Percentiles rank a stretch among this genome's conserved stretches.
Conservation (phyloP, 2,797 vertebrate genomes). For the Coendou prehensilis region DNA sequence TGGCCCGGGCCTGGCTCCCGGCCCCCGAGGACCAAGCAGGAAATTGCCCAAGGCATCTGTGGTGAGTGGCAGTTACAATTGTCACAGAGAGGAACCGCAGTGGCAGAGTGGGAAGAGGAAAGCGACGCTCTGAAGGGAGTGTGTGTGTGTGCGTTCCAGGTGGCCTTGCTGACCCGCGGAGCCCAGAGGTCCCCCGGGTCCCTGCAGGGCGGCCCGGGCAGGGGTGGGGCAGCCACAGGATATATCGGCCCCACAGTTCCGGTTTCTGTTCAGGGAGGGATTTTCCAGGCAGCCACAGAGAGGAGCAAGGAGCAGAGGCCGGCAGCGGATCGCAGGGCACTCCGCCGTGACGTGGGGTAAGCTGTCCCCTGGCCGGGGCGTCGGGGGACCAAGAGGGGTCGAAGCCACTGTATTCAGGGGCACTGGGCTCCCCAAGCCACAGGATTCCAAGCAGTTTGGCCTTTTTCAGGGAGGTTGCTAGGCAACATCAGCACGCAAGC, state of each 20-base stretch:
- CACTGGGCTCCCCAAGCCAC: not conserved
- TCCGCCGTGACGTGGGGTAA: not conserved
- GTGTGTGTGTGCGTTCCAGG: not conserved
- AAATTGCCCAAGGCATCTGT: not conserved
- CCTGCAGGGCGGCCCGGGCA: not conserved
- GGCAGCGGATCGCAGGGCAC: not conserved
- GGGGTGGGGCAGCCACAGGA: not conserved
- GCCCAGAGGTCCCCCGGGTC: not conserved
- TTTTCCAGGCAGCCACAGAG: not conserved
- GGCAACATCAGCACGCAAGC: not conserved
- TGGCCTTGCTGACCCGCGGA: not conserved
- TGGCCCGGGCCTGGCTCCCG: not conserved
- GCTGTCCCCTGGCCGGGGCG: not conserved
- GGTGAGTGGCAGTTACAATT: not conserved
- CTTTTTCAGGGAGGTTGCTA: not conserved
- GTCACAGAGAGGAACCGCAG: not conserved
- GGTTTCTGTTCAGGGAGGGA: not conserved
- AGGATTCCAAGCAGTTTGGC: not conserved
- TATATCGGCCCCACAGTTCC: accelerated
- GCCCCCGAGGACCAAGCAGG: not conserved
- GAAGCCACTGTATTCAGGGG: not conserved
- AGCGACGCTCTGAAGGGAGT: not conserved
- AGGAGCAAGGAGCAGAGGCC: not conserved
- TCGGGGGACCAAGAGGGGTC: not conserved
- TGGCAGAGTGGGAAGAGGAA: not conserved